Conservation (phyloP, 2,113 vertebrate species). For the Mesembrinibis cayennensis region DNA sequence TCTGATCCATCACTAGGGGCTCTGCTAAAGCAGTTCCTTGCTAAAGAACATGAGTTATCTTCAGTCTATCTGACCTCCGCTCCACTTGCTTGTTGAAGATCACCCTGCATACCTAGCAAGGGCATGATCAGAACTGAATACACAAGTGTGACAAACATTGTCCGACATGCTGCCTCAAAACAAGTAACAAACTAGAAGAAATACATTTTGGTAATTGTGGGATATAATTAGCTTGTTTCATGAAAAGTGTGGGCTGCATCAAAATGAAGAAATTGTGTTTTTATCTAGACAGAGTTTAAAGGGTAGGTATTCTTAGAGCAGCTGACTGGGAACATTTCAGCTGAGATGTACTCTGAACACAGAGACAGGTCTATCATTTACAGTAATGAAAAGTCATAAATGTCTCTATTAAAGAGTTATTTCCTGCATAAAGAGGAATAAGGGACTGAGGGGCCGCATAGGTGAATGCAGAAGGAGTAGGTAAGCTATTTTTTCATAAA, state of each 20-base stretch:
- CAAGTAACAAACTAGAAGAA: neutral
- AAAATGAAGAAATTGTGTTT: neutral
- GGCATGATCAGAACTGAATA: neutral
- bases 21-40: neutral
- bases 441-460: neutral
- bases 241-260: neutral
- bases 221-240: neutral
- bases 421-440: neutral
- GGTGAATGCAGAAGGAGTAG: neutral
- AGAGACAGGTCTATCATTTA: neutral
- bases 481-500: neutral
- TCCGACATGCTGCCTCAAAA: neutral
- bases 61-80: neutral
- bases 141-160: neutral
- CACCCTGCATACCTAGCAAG: neutral
- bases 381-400: slow-evolving; percentile 21
- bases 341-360: neutral
- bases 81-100: neutral
- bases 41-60: neutral
- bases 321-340: neutral
- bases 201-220: neutral
- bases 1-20: neutral
- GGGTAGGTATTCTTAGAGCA: neutral
- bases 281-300: neutral
- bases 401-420: neutral